phyloP scores from a whole-genome alignment of 2,113 vertebrate genomes.

The Pelecanoides urinatrix region DNA sequence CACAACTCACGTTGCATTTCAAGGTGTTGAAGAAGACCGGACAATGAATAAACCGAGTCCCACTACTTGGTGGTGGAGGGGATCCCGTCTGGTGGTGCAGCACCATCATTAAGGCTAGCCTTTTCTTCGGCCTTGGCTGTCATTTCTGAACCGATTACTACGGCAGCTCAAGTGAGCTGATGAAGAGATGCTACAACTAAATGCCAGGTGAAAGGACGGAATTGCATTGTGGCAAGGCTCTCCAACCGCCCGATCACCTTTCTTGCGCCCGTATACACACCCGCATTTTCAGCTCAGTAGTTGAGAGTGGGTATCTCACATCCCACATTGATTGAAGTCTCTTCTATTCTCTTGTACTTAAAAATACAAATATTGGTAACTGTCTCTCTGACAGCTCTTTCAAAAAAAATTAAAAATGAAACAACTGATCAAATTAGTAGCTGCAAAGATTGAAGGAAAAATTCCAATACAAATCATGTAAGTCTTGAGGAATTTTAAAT shows the following conservation, averaged over 20 bases:
- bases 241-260: not conserved
- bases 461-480: no score
- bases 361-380: not conserved
- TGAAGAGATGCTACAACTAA: not conserved
- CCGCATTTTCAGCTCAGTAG: not conserved
- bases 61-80: no score
- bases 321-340: not conserved
- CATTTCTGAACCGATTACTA: not conserved
- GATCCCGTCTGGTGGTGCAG: not conserved
- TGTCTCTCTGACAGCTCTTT: not conserved
- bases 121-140: not conserved
- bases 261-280: not conserved
- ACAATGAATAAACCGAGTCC: not conserved
- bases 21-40: not conserved
- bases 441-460: not conserved
- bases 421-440: not conserved
- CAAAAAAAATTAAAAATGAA: not conserved
- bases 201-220: not conserved
- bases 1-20: not conserved
- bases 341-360: not conserved
- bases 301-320: rapidly evolving
- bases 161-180: not conserved
- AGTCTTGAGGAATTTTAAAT: not conserved
- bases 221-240: not conserved
- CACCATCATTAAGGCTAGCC: not conserved